phyloP scores from a whole-genome alignment of 2,797 vertebrate genomes.

The Liparis tanakae region DNA sequence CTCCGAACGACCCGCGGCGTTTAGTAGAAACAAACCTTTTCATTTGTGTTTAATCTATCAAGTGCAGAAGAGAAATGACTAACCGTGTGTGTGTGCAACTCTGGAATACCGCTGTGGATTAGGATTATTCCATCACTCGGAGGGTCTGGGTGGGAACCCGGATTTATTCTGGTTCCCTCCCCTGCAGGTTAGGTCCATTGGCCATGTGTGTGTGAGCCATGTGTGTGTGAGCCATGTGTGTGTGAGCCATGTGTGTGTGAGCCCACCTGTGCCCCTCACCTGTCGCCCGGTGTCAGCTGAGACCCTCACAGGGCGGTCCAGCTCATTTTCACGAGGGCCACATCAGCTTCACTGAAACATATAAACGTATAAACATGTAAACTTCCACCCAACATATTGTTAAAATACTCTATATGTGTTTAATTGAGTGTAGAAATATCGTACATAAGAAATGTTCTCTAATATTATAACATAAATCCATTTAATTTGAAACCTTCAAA shows the following conservation, averaged over 20 bases:
- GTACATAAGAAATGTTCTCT: too few species aligned
- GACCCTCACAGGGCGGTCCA: not conserved
- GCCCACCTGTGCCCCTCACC: conserved; percentile 10
- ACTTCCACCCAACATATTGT: too few species aligned
- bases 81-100: conserved; percentile 28
- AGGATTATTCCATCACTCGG: conserved; percentile 66
- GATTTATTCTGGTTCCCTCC: not conserved
- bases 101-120: conserved; percentile 63
- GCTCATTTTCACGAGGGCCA: too few species aligned
- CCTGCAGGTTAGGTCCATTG: conserved; percentile 6
- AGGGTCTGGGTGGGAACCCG: not conserved
- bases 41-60: conserved; percentile 32
- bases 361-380: too few species aligned
- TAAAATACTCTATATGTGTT: too few species aligned
- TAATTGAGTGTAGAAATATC: too few species aligned
- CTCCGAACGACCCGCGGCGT: too few species aligned
- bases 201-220: conserved; percentile 9
- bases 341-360: too few species aligned
- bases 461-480: too few species aligned
- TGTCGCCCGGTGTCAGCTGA: conserved; percentile 4
- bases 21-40: conserved; percentile 35
- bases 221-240: conserved; percentile 19
- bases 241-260: conserved; percentile 20
- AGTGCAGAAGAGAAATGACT: conserved; percentile 30
- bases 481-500: too few species aligned